Conservation (phyloP, 2,797 vertebrate species). For the Oceanodroma leucorhoa region DNA sequence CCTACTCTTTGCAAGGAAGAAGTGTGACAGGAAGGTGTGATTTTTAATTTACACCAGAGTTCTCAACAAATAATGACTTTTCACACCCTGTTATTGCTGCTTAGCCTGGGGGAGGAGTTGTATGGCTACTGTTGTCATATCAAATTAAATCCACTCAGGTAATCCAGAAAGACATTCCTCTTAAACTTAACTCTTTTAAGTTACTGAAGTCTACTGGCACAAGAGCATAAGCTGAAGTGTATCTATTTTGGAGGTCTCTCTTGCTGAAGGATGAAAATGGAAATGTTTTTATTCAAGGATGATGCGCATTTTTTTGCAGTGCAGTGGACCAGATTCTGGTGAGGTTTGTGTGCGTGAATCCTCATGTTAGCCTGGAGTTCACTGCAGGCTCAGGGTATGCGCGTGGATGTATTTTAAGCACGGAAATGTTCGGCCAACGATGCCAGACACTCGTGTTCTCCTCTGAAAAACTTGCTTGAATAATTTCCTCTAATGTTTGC, state of each 20-base stretch:
- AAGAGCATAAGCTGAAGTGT: neutral
- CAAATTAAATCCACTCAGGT: constrained; percentile 62
- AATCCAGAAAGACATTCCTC: constrained; percentile 35
- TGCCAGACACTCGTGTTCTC: accelerated
- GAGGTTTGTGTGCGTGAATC: neutral
- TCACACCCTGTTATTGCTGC: constrained; percentile 71
- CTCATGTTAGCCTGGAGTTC: neutral
- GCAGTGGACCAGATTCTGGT: neutral
- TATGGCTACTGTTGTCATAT: constrained; percentile 69
- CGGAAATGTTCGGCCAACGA: neutral
- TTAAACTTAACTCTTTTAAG: constrained; percentile 69
- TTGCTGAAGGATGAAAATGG: neutral
- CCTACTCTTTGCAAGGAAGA: constrained; percentile 66
- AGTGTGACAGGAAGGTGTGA: constrained; percentile 79
- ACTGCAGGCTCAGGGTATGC: neutral
- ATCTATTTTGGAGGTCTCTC: neutral
- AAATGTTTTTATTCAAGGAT: neutral
- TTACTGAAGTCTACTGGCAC: neutral
- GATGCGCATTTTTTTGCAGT: neutral
- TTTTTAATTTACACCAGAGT: constrained; percentile 79
- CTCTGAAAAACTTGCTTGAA: neutral
- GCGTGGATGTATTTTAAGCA: neutral
- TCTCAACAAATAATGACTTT: constrained; percentile 80
- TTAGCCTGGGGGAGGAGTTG: constrained; percentile 66
- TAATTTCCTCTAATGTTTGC: neutral